phyloP scores from a whole-genome alignment of 1,140 invertebrate genomes.

The Magallana ariakensis region DNA sequence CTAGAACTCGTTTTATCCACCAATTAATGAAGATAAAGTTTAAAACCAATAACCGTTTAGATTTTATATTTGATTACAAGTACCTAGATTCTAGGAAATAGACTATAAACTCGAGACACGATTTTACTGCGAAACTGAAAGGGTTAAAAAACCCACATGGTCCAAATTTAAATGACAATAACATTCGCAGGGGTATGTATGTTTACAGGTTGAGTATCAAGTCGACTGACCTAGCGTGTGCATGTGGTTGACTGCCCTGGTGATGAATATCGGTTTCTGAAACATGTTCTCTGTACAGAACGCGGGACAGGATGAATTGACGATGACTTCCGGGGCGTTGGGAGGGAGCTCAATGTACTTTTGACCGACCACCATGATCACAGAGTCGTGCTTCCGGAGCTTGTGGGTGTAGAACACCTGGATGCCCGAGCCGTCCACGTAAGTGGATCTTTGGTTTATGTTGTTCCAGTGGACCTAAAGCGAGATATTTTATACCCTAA shows the following conservation, averaged over 20 bases:
- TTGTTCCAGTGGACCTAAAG: neutral
- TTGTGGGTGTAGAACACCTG: conserved; percentile 57
- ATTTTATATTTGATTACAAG: no score
- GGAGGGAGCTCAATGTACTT: conserved; percentile 57
- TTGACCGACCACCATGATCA: conserved; percentile 57
- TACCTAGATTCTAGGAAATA: no score
- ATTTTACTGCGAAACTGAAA: no score
- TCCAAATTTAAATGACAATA: no score
- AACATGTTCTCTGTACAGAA: conserved; percentile 53
- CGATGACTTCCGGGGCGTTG: conserved; percentile 29
- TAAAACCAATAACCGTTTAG: no score
- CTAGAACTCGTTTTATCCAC: no score
- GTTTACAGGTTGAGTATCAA: no score
- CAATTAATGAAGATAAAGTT: no score
- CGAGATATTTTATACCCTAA: no score
- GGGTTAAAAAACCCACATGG: no score
- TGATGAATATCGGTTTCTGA: conserved; percentile 51
- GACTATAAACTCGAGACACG: no score
- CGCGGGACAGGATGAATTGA: conserved; percentile 46
- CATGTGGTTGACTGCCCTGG: conserved; percentile 60
- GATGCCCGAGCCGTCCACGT: conserved; percentile 57
- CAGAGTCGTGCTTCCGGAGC: conserved; percentile 49
- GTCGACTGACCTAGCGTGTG: conserved; percentile 55
- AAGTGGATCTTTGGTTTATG: conserved; percentile 16
- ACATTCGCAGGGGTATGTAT: no score